phyloP scores from a whole-genome alignment of 2,797 vertebrate genomes.

The Pangasius larnaudii region DNA sequence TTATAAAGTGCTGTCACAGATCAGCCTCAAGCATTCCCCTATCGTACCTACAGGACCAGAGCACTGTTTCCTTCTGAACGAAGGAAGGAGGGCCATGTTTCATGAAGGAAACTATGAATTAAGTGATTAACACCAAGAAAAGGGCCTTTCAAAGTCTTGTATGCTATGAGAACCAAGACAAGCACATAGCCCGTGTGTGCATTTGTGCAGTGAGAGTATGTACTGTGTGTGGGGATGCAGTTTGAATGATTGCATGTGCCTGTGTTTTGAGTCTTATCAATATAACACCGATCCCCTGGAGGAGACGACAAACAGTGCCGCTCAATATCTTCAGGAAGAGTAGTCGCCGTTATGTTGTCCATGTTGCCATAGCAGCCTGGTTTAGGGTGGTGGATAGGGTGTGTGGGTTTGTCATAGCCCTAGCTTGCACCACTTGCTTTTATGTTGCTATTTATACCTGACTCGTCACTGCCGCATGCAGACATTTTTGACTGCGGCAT shows the following conservation, averaged over 20 bases:
- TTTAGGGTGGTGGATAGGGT: constrained; percentile 78
- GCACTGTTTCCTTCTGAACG: neutral
- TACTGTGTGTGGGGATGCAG: constrained; percentile 21
- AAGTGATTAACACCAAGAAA: constrained; percentile 21
- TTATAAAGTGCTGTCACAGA: constrained; percentile 68
- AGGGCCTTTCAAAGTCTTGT: neutral
- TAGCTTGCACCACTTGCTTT: constrained; percentile 83
- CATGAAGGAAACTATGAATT: constrained; percentile 24
- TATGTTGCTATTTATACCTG: constrained; percentile 82
- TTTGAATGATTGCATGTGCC: constrained; percentile 29
- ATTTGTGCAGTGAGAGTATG: constrained; percentile 26
- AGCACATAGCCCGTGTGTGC: neutral
- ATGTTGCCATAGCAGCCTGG: constrained; percentile 82
- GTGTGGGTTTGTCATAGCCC: constrained; percentile 80
- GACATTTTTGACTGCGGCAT: constrained; percentile 62
- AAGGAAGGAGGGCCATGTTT: neutral
- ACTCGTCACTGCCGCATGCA: constrained; percentile 71
- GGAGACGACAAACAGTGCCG: constrained; percentile 76
- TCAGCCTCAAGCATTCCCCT: constrained; percentile 7
- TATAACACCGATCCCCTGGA: constrained; percentile 56
- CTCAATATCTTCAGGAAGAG: constrained; percentile 78
- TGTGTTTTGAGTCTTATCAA: constrained; percentile 68
- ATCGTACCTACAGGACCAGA: neutral
- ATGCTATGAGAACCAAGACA: neutral
- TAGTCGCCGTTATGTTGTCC: constrained; percentile 79